Evolutionary conservation across 2,888 invertebrate genomes (phyloP), one percentile per base, ranked within the genome.

Genomic region (Anodontia alba): DNA sequence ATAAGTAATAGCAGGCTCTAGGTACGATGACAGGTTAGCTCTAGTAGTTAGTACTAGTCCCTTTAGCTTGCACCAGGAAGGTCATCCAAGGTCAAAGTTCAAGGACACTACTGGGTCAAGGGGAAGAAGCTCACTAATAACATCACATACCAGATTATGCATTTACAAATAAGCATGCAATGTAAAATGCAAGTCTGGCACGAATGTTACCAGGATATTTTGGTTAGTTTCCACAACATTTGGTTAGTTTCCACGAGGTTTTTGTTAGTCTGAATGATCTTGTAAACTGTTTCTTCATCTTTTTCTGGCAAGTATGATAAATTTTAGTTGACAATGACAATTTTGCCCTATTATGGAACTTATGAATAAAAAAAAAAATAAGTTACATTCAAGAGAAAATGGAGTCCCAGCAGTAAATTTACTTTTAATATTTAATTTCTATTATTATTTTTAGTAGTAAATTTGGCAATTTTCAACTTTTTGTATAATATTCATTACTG

Each of bases 101-200:
- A 49, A 62, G 71, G 76, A 76, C 78, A 81, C 80, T 81, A 85
- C 82, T 23, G 66, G 76, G 74, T 74, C 33, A 62, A 69, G 33
- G 43, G 69, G 69, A 69, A 69, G 69, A 69, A 77, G 75, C 5
- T 66, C 85, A 77, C 80, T 75, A 76, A 33, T 73, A 78, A 76
- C 67, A 76, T 89, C 90, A 88, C 90, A 98, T 98, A 98, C 98
- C 92, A 92, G 92, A 98, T 98, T 98, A 98, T 98, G 98, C 98
- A 98, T 98, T 98, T 98, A 98, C 98, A 98, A 96, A 96, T 72
- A 96, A 95, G 74, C 80, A 85, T 89, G 89, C 94, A 94, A 95
- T 98, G 98, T 98, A 92, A 49, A 98, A 98, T 97, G 97, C 98
- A 98, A 97, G 96, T 97, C 98, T 98, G 98, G 98, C 97, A 98